These are phyloP conservation scores for Cervus canadensis DNA, from an alignment of 2,113 vertebrate species.

Conservation along the genomic window DNA sequence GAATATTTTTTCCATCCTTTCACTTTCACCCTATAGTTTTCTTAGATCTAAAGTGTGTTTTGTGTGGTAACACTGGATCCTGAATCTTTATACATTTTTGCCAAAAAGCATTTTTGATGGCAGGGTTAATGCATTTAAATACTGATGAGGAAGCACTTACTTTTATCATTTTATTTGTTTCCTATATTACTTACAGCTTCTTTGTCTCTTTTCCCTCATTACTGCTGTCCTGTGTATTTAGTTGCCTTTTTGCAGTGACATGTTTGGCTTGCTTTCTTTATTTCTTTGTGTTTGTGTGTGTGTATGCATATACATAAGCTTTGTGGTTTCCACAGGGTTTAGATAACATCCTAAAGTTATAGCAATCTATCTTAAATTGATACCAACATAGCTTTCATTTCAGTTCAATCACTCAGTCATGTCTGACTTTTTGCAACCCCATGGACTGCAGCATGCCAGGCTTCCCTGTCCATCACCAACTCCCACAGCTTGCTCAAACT, in stretches of 20 bases:
- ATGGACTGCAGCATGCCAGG: not conserved
- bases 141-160: not conserved
- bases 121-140: not conserved
- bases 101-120: not conserved
- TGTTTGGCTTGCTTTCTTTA: not conserved
- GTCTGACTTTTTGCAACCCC: not conserved
- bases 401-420: not conserved
- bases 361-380: not conserved
- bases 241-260: not conserved
- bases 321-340: not conserved
- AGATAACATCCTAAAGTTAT: not conserved
- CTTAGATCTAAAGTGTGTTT: not conserved
- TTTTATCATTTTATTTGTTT: not conserved
- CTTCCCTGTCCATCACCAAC: not conserved
- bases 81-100: not conserved
- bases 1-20: not conserved
- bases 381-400: not conserved
- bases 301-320: not conserved
- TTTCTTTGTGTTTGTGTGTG: not conserved
- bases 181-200: not conserved
- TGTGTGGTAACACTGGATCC: not conserved
- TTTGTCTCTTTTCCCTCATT: not conserved
- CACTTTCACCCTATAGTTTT: not conserved
- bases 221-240: not conserved
- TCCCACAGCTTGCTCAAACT: not conserved